Evolutionary conservation across 2,888 invertebrate genomes (phyloP).

Genomic region (Lasioglossum lativentre): DNA sequence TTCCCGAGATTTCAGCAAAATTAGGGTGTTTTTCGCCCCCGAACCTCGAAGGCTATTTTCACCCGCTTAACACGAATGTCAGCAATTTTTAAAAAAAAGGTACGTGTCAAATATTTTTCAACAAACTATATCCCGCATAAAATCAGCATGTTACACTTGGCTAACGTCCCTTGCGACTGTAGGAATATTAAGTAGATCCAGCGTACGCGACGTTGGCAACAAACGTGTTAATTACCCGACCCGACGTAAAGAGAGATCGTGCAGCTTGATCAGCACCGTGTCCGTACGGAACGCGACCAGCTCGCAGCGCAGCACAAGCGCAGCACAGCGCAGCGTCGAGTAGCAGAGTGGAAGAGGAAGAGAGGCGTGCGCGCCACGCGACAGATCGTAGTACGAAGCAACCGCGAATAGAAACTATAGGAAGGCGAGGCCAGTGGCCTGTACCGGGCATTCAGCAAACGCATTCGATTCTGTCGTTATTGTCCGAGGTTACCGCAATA

Average conservation of each 20-base stretch:
- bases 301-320: not conserved
- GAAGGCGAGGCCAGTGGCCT: constrained; percentile 62
- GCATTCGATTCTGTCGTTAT: constrained; percentile 80
- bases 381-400: constrained; percentile 23
- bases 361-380: constrained; percentile 34
- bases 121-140: too few relatives aligned
- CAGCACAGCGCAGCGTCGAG: not conserved
- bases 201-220: not conserved
- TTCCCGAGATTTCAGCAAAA: too few relatives aligned
- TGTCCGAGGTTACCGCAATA: constrained; percentile 82
- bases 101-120: too few relatives aligned
- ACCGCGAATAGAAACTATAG: constrained; percentile 22
- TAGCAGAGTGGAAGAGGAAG: not conserved
- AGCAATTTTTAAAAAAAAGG: too few relatives aligned
- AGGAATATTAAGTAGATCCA: not conserved
- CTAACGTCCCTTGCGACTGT: too few relatives aligned
- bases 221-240: not conserved
- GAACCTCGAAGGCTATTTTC: too few relatives aligned
- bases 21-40: too few relatives aligned
- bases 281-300: not conserved
- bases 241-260: not conserved
- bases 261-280: not conserved
- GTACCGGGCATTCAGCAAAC: constrained; percentile 47
- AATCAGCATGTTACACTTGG: too few relatives aligned
- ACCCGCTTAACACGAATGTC: too few relatives aligned